These are phyloP conservation scores for Bos indicus DNA, from an alignment of 2,113 vertebrate species.

Conservation along the genomic window DNA sequence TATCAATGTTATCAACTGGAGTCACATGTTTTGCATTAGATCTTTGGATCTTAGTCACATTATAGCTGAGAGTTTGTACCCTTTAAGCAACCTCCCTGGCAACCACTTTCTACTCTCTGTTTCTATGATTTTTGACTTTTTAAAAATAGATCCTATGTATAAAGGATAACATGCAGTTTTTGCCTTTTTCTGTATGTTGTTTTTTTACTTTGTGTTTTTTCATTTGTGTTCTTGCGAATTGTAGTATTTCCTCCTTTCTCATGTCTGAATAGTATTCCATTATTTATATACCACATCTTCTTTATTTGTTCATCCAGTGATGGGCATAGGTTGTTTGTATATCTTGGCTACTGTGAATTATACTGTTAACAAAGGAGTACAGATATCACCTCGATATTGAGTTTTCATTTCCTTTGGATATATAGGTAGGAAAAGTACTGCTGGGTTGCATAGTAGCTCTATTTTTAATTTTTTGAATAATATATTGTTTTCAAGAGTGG, in stretches of 20 bases:
- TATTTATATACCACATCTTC: not conserved
- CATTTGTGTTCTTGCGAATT: not conserved
- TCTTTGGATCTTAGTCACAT: not conserved
- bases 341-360: not conserved
- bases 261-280: not conserved
- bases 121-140: not conserved
- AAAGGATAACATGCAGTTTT: not conserved
- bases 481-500: not conserved
- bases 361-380: not conserved
- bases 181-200: not conserved
- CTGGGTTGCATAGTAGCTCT: not conserved
- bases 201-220: not conserved
- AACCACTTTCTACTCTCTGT: not conserved
- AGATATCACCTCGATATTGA: not conserved
- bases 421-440: not conserved
- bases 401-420: not conserved
- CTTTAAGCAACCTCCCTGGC: not conserved
- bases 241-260: not conserved
- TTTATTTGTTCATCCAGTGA: not conserved
- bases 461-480: not conserved
- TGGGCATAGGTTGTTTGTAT: not conserved
- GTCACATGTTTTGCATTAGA: not conserved
- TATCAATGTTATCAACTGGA: not conserved
- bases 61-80: not conserved
- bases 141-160: not conserved